Evolutionary conservation across 35 echinoderm and acorn worm genomes (phyloP).

Genomic region (Ophioderma brevispina): DNA sequence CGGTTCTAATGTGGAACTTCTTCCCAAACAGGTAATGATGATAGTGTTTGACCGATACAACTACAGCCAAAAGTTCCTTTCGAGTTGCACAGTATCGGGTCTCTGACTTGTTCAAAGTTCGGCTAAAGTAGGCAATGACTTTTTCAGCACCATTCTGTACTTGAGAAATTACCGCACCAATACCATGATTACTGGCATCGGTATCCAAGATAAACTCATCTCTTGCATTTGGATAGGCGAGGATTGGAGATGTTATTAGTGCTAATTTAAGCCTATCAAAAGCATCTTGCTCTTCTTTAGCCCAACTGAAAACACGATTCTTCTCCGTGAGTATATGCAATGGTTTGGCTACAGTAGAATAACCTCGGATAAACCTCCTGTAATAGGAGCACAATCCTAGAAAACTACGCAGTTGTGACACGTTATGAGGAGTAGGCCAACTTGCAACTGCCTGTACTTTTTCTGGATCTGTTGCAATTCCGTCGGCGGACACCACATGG

Average conservation of each 20-base stretch:
- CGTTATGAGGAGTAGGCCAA: conserved; percentile 34
- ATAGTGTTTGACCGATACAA: conserved; percentile 49
- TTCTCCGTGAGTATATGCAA: conserved; percentile 52
- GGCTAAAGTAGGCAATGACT: conserved; percentile 51
- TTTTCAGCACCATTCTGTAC: conserved; percentile 48
- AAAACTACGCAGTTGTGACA: conserved; percentile 50
- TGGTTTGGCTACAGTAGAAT: conserved; percentile 46
- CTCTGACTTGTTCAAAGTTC: conserved; percentile 32
- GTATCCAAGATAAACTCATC: conserved; percentile 57
- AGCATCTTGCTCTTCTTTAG: conserved; percentile 28
- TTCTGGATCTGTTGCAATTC: conserved; percentile 32
- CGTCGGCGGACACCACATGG: conserved; percentile 31
- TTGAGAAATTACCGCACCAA: conserved; percentile 56
- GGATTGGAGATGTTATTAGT: conserved; percentile 36
- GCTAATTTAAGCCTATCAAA: conserved; percentile 36
- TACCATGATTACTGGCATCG: conserved; percentile 39
- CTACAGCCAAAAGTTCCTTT: conserved; percentile 53
- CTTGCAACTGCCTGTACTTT: conserved; percentile 40
- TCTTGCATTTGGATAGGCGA: conserved; percentile 9
- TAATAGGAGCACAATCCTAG: conserved; percentile 57
- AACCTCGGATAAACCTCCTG: conserved; percentile 49
- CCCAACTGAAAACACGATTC: conserved; percentile 17
- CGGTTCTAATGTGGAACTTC: conserved; percentile 50
- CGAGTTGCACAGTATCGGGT: conserved; percentile 53
- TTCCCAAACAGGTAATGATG: conserved; percentile 57